Percentiles rank a stretch among this genome's conserved stretches.
Evolutionary conservation across 2,113 vertebrate genomes (phyloP).

Genomic region (Myxocyprinus asiaticus): DNA sequence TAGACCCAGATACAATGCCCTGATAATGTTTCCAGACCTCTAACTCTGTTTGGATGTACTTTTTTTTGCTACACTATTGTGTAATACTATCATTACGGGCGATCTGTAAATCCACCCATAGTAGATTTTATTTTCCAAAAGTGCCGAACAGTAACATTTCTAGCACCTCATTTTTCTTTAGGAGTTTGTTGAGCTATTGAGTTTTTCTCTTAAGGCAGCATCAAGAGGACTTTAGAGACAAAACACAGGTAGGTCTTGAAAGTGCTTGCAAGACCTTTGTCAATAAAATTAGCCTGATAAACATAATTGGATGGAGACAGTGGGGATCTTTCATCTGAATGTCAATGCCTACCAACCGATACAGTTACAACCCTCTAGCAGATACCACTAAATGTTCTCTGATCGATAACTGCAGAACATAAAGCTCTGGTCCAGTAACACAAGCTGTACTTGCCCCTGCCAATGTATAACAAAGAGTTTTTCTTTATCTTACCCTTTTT

Average conservation of each 20-base stretch:
- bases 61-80: no score
- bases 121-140: neutral
- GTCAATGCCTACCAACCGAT: constrained; percentile 43
- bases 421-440: neutral
- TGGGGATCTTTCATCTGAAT: constrained; percentile 56
- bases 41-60: no score
- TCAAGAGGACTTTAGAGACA: neutral
- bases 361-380: constrained; percentile 50
- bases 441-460: no score
- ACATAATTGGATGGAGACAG: constrained; percentile 39
- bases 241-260: constrained; percentile 29
- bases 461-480: neutral
- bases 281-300: constrained; percentile 54
- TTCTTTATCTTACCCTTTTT: constrained; percentile 26
- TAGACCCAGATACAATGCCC: no score
- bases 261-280: constrained; percentile 3
- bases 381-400: constrained; percentile 50
- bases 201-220: neutral
- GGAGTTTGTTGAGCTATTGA: neutral
- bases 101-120: no score
- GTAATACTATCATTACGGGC: no score
- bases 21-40: no score
- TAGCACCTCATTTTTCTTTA: neutral
- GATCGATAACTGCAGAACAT: constrained; percentile 60
- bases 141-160: neutral